Evolutionary conservation across 2,113 vertebrate genomes (phyloP), one percentile per base, ranked within the genome.

Genomic region (Microcebus jonahi): DNA sequence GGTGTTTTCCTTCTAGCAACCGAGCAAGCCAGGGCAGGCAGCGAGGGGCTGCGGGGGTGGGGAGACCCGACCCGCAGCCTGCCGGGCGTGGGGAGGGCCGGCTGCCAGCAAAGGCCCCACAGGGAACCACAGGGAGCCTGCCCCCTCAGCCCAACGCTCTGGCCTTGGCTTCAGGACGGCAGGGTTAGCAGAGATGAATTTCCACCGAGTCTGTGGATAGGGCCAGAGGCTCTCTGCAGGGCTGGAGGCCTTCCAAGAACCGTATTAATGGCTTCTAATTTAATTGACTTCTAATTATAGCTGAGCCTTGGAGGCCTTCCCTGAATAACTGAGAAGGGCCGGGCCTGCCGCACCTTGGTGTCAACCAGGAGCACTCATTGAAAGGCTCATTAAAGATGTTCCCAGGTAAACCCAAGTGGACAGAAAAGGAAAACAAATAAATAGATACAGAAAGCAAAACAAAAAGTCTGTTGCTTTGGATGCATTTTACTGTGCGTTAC

Each of bases 1-100:
- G 96, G 96, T 98, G 97, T 0, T 75, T 98, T 98, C 93, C 98
- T 98, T 98, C 97, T 85, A 98, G 98, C 96, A 97, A 98, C 0
- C 45, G 94, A 96, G 97, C 98, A 98, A 98, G 98, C 98, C 96
- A 92, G 96, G 98, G 97, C 98, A 98, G 90, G 98, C 92, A 97
- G 27, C 75, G 68, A 92, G 93, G 94, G 94, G 92, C 97, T 97
- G 81, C 55, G 45, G 8, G 67, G 59, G 87, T 57, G 45, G 45
- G 45, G 73, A 29, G 48, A 34, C 5, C 39, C 2, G 1, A 48
- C 63, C 70, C 63, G 23, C 55, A 73, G 65, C n/a, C 55, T 82
- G 9, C 70, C 3, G 21, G 21, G 81, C 11, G 3, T 3, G 68
- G 68, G 67, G 13, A 77, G 68, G 70, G 48, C 4, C 36, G 76